Evolutionary conservation across 2,797 vertebrate genomes (phyloP).

Genomic region (Nannoperca australis): DNA sequence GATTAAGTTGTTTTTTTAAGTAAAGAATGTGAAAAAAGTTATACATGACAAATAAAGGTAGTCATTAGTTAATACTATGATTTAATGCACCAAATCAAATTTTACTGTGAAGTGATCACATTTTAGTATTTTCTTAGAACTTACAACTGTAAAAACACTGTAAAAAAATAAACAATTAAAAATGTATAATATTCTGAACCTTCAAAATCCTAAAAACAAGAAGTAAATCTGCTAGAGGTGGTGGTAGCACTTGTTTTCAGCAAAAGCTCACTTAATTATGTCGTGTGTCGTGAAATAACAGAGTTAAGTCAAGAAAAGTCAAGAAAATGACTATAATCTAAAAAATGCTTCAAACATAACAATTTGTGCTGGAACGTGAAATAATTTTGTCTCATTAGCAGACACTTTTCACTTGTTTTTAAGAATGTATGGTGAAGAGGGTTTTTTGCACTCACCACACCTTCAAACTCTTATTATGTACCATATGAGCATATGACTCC

Average conservation of each 20-base stretch:
- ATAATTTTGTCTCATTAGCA: not conserved
- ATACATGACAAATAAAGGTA: not conserved
- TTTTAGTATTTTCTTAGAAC: not conserved
- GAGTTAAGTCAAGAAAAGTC: not conserved
- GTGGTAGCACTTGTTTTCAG: not conserved
- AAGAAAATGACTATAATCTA: not conserved
- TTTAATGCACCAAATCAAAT: not conserved
- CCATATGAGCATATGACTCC: constrained; percentile 9
- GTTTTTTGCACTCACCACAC: not conserved
- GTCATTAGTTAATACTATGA: not conserved
- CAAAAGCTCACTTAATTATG: not conserved
- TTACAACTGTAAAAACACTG: not conserved
- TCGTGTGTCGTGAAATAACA: not conserved
- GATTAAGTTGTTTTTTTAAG: not conserved
- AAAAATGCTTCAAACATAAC: not conserved
- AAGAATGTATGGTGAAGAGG: not conserved
- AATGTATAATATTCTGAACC: not conserved
- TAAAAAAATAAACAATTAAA: not conserved
- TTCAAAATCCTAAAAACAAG: not conserved
- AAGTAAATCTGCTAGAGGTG: not conserved
- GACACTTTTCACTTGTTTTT: not conserved
- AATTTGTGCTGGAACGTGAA: not conserved
- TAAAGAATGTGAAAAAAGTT: not conserved
- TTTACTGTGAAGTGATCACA: not conserved
- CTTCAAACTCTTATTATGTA: not conserved